Evolutionary conservation across 1,140 invertebrate genomes (phyloP), one percentile per base, ranked within the genome.

Genomic region (Formica exsecta): DNA sequence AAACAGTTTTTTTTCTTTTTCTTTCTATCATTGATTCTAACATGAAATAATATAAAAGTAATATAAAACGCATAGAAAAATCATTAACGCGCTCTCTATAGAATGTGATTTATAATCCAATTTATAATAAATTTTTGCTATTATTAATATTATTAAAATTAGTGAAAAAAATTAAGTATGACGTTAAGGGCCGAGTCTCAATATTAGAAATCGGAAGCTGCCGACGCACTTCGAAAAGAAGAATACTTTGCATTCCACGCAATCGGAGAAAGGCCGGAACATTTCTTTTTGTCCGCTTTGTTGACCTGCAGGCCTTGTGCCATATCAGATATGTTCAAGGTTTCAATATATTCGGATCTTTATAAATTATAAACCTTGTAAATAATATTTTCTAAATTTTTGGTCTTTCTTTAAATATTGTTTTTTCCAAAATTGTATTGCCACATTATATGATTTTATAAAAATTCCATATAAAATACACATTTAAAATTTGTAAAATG

Each of bases 241-340:
- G 29, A 68, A 38, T 59, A 57, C n/a, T 86, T 86, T 75, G 83
- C 87, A 86, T 88, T 59, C 62, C 11, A 57, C 64, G 32, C 66
- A 61, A 88, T 80, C n/a, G 80, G 87, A 85, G 89, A 91, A 91
- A 91, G 87, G 77, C 79, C 68, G 64, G 38, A 29, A 85, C 70
- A 62, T 90, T 79, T 86, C 74, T 87, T 86, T 86, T 87, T 57
- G 9, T 80, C 51, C 36, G 25, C 25, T 68, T 64, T 61, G 7
- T 54, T 51, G 13, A 36, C 19, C 6, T 1, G 54, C n/a, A 61
- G 48, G 54, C n/a, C 44, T 25, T 19, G 9, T 11, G n/a, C n/a
- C 13, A 44, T 32, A 19, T 29, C 19, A 25, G 6, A 32, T 32
- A 3, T 48, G 19, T 44, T 61, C 29, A 16, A 44, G 13, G 25